Base-by-base conservation (phyloP, 23 tunicate species). In the Styela plicata region DNA sequence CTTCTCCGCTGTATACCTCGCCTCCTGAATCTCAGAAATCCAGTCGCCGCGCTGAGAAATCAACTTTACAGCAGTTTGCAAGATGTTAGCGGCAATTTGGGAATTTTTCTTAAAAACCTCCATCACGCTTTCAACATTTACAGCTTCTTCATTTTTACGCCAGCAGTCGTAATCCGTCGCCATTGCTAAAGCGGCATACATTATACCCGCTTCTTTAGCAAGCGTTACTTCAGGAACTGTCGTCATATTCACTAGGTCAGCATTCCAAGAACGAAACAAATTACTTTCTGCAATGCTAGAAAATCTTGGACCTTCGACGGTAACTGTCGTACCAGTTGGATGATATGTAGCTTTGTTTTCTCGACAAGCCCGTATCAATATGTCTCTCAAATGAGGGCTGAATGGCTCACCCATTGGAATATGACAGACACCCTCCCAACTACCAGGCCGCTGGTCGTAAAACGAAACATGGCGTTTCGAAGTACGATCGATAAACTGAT, bases 241-340 rank as follows among this genome's bases (percentile, higher is more conserved):
- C 2, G 96, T 90, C 96, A 90, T 90, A 63, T 90, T 90, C 23
- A 90, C 74, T 25, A 90, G 74, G 28, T 74, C 29, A 31, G 87
- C 96, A 35, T 82, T 82, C 86, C 85, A 90, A 22, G 86, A 83
- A 29, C 69, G 69, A 73, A 81, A 90, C 71, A 90, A 37, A 7
- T 31, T 52, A 66, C 91, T 86, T 86, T 90, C 96, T 1, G 96
- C 96, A 32, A 57, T 2, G 29, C 91, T 30, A 3, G 96, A 90
- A 86, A 90, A 90, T 33, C 96, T 64, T 2, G 96, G 96, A 2
- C 96, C 96, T 90, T 90, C 96, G 24, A 90, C 75, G 13, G 91
- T 86, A 10, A 90, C 79, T 32, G 67, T 53, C 33, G 96, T 90
- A 0, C 96, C 96, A 0, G 26, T 29, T 1, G 31, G 23, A 37